phyloP scores from a whole-genome alignment of 2,113 vertebrate species.

The Scartelaos histophorus region DNA sequence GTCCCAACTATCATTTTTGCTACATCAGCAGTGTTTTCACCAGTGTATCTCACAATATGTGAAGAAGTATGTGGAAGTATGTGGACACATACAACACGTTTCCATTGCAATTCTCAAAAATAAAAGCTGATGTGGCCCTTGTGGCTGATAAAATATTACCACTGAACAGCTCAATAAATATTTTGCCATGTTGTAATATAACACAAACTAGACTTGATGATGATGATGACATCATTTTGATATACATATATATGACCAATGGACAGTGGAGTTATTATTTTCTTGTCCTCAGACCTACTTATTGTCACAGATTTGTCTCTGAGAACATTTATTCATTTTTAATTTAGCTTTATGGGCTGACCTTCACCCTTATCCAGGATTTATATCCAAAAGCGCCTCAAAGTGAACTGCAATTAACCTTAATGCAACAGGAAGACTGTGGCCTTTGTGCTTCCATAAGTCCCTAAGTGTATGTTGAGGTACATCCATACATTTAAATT shows the following conservation, averaged over 20 bases:
- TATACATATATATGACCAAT: constrained; percentile 2
- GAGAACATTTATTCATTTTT: constrained; percentile 62
- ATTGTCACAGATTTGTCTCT: constrained; percentile 34
- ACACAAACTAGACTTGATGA: not conserved
- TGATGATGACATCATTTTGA: constrained; percentile 1
- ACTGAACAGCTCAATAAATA: not conserved
- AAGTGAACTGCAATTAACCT: constrained; percentile 68
- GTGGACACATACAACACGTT: no score
- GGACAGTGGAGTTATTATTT: constrained; percentile 20
- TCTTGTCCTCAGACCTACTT: constrained; percentile 21
- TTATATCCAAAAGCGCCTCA: constrained; percentile 71
- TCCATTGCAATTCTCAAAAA: no score
- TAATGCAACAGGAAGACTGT: constrained; percentile 64
- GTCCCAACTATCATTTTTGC: constrained; percentile 17
- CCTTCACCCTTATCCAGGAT: constrained; percentile 57
- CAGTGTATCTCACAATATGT: no score
- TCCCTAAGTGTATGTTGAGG: constrained; percentile 17
- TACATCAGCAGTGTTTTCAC: not conserved
- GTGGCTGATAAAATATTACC: not conserved
- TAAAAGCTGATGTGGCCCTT: no score
- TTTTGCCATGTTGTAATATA: not conserved
- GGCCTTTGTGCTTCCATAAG: constrained; percentile 46
- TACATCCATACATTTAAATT: constrained; percentile 34
- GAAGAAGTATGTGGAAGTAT: no score
- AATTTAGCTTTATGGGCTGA: constrained; percentile 64